These are phyloP conservation scores for Gopherus evgoodei DNA, from an alignment of 2,113 vertebrate genomes.

Conservation along the genomic window DNA sequence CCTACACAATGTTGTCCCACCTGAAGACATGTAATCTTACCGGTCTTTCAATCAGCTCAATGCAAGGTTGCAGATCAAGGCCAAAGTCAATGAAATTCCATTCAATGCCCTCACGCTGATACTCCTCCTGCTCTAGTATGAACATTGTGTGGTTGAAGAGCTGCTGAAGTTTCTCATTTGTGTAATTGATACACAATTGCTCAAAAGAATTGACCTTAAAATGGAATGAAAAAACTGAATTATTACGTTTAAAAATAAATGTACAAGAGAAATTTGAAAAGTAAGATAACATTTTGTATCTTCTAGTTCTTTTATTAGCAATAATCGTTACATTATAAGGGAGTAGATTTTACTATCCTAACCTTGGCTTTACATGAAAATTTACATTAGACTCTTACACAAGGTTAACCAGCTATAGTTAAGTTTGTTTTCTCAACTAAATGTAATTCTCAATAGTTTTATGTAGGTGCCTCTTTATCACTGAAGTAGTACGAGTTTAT, in stretches of 20 bases:
- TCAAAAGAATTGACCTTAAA: slow-evolving; percentile 95
- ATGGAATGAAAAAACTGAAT: background rate
- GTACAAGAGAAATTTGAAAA: background rate
- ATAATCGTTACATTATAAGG: background rate
- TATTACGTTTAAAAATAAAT: rapidly evolving
- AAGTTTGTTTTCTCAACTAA: background rate
- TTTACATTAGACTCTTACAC: background rate
- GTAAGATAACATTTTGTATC: background rate
- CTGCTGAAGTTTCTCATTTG: slow-evolving; percentile 97
- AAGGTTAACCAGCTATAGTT: background rate
- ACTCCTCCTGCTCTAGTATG: slow-evolving; percentile 97
- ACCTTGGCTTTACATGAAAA: background rate
- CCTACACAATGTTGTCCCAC: background rate
- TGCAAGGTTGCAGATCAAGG: slow-evolving; percentile 95
- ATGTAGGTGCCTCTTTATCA: background rate
- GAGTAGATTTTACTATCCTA: background rate
- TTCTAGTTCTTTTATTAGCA: background rate
- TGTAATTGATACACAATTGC: slow-evolving; percentile 98
- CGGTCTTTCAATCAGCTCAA: slow-evolving; percentile 94
- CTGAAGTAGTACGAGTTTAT: background rate
- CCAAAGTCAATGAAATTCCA: slow-evolving; percentile 99
- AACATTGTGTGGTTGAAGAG: slow-evolving; percentile 99
- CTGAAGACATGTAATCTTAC: slow-evolving; percentile 72
- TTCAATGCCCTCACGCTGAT: slow-evolving; percentile 94
- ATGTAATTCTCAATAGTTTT: background rate